Conservation (phyloP, 2,797 vertebrate genomes). For the Fratercula arctica region DNA sequence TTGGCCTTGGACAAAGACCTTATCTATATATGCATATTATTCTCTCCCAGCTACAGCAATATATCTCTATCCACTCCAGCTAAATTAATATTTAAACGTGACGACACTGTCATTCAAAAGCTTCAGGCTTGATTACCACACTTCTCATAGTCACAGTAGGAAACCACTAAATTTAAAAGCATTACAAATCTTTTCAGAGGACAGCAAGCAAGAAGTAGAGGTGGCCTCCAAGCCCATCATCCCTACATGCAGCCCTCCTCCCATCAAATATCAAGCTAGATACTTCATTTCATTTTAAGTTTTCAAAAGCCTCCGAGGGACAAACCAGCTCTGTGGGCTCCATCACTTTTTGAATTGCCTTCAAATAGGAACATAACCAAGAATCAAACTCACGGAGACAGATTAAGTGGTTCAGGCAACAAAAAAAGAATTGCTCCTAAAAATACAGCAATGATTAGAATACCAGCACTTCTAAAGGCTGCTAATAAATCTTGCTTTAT, state of each 20-base stretch:
- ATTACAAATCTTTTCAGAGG: background rate
- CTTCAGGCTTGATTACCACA: background rate
- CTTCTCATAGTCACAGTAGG: background rate
- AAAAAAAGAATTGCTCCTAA: background rate
- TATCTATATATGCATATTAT: background rate
- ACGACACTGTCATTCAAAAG: constrained; percentile 16
- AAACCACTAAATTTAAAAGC: constrained; percentile 15
- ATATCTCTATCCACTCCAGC: background rate
- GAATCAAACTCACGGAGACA: background rate
- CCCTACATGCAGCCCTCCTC: background rate
- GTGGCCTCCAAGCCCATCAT: background rate
- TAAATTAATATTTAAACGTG: constrained; percentile 1
- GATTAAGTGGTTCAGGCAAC: background rate
- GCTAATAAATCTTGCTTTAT: constrained; percentile 32
- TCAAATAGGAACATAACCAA: background rate
- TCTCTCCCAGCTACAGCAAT: background rate
- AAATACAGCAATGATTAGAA: constrained; percentile 28
- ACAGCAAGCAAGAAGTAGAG: background rate
- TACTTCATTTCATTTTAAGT: background rate
- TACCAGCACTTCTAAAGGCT: background rate
- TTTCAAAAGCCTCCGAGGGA: background rate
- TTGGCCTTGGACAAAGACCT: background rate
- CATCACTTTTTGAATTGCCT: background rate
- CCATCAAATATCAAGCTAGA: background rate
- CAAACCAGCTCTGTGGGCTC: background rate